Evolutionary conservation across 2,113 vertebrate genomes (phyloP).

Genomic region (Melierax canorus): DNA sequence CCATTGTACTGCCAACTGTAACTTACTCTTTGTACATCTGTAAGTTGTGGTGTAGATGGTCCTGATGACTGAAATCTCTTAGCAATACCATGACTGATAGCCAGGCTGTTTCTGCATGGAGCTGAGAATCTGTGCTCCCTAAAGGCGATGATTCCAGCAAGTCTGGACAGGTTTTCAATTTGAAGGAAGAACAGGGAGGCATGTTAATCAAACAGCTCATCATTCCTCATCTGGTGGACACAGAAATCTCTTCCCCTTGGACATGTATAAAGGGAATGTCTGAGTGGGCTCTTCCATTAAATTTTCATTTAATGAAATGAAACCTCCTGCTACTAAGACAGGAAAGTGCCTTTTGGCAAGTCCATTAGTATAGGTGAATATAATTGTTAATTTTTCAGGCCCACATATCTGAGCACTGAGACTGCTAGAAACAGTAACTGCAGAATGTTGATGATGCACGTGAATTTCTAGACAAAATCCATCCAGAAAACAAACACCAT

Average conservation of each 20-base stretch:
- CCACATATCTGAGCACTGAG: not conserved
- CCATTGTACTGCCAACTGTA: not conserved
- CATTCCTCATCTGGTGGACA: not conserved
- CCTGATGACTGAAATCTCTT: not conserved
- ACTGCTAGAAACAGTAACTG: not conserved
- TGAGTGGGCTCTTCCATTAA: not conserved
- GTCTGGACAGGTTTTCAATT: not conserved
- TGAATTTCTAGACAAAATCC: not conserved
- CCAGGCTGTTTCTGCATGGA: not conserved
- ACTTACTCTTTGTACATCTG: not conserved
- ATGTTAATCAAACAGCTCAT: not conserved
- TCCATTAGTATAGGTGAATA: not conserved
- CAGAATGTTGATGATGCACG: not conserved
- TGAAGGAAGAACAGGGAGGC: not conserved
- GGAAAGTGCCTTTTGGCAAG: not conserved
- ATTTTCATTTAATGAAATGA: not conserved
- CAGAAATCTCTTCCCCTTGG: not conserved
- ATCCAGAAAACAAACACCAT: not conserved
- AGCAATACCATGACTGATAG: not conserved
- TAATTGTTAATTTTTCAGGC: not conserved
- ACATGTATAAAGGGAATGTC: not conserved
- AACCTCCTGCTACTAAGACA: not conserved
- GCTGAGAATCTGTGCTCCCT: not conserved
- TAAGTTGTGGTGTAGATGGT: not conserved
- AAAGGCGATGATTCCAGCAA: not conserved